Conservation (phyloP, 2,113 vertebrate species). For the Actenoides hombroni region DNA sequence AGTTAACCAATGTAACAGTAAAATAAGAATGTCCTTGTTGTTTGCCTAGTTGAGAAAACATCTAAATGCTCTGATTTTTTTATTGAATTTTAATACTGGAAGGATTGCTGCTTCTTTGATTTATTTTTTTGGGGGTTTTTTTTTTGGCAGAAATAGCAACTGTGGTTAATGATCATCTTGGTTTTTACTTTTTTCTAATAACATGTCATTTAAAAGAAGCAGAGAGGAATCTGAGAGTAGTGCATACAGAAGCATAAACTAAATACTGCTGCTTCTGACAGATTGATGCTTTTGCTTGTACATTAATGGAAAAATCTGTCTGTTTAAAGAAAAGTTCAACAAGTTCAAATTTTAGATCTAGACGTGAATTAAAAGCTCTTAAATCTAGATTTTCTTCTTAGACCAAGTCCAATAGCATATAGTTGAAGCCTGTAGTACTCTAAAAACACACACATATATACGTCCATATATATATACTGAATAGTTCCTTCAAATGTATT, state of each 20-base stretch:
- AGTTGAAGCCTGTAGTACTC: background rate
- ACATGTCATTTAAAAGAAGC: conserved; percentile 21
- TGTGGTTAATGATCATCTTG: background rate
- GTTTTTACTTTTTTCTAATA: background rate
- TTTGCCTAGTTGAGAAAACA: background rate
- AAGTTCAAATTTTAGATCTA: background rate
- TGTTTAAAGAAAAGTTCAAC: background rate
- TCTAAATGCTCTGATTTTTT: background rate
- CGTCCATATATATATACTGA: background rate
- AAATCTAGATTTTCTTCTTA: background rate
- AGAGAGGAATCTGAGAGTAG: background rate
- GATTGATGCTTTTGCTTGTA: background rate
- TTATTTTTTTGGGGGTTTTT: background rate
- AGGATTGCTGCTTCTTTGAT: background rate
- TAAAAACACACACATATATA: background rate
- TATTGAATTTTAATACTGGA: conserved; percentile 22
- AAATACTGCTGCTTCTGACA: background rate
- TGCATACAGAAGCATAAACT: background rate
- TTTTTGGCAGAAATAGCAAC: conserved; percentile 8
- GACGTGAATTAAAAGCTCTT: background rate
- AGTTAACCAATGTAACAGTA: background rate
- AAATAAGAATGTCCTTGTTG: background rate
- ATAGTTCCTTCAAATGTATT: background rate
- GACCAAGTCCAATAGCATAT: background rate
- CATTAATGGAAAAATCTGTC: background rate